phyloP scores from a whole-genome alignment of 2,797 vertebrate genomes.

The Gambelia wislizenii region DNA sequence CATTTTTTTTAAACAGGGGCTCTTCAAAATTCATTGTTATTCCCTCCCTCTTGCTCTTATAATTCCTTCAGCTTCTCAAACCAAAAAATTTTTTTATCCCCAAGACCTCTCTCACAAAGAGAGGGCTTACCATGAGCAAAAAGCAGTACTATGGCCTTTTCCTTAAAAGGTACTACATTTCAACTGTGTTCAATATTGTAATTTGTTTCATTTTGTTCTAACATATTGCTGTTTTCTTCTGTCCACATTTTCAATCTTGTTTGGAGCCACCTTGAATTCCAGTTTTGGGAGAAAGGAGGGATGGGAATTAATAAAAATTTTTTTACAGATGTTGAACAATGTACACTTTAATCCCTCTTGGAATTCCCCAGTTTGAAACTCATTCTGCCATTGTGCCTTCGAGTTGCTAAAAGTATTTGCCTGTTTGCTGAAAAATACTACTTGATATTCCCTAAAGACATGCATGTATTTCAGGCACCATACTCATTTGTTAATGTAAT shows the following conservation, averaged over 20 bases:
- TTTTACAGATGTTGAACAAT: neutral
- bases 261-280: neutral
- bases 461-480: neutral
- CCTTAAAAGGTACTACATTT: neutral
- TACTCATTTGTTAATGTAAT: conserved; percentile 10
- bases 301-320: neutral
- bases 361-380: neutral
- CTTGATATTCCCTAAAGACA: neutral
- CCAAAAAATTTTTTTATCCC: neutral
- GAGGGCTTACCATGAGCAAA: neutral
- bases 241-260: neutral
- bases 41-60: neutral
- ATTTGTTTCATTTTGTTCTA: neutral
- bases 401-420: neutral
- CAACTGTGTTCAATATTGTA: neutral
- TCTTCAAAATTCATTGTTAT: neutral
- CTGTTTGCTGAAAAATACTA: neutral
- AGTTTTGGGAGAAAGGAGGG: neutral
- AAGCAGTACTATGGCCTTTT: neutral
- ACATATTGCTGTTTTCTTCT: neutral
- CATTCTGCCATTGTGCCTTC: neutral
- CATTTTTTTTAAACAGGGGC: neutral
- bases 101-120: neutral
- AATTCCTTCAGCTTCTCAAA: neutral
- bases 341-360: neutral